Base-by-base conservation (phyloP, 1,140 invertebrate genomes). In the Drosophila tani region DNA sequence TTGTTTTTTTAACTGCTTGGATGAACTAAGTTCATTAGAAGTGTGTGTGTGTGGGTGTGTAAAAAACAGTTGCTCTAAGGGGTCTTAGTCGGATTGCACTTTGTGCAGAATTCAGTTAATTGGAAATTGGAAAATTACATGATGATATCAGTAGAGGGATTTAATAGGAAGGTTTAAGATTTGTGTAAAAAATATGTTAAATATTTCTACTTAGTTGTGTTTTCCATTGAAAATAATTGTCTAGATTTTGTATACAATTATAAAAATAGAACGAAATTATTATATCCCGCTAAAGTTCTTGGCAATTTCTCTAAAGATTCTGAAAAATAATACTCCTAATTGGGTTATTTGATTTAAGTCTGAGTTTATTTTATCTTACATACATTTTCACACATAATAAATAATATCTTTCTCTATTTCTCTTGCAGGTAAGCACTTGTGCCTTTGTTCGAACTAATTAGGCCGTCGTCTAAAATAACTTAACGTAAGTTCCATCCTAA, bases 371-470 rank as follows among this genome's bases (percentile, higher is more conserved):
- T n/a, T n/a, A n/a, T 24, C 11, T 14, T 11, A 35, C 32, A 9
- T 17, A 15, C 5, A 14, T 17, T 12, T 47, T 11, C 9, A 2
- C 9, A 50, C 2, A 24, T 24, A 40, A 12, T 63, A 19, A 64
- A 68, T 66, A 29, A 57, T 15, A 2, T 47, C 7, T 55, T 47
- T 60, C 35, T 58, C 21, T 35, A 15, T 41, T 49, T 47, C 6
- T 40, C 17, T 79, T 88, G 9, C 81, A 88, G 84, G 84, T 88
- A 84, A 88, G 85, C 78, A 24, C 15, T 46, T 65, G 41, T 11
- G 19, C 5, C 63, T 70, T 83, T 87, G 53, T 73, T 53, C 46
- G 27, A 70, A 73, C 77, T 90, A 88, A 88, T 88, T 90, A 88
- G 85, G 78, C 78, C 85, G 63, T 81, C 62, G 27, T 60, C 32